phyloP scores from a whole-genome alignment of 2,113 vertebrate species.

The Eudyptes chrysolophus region DNA sequence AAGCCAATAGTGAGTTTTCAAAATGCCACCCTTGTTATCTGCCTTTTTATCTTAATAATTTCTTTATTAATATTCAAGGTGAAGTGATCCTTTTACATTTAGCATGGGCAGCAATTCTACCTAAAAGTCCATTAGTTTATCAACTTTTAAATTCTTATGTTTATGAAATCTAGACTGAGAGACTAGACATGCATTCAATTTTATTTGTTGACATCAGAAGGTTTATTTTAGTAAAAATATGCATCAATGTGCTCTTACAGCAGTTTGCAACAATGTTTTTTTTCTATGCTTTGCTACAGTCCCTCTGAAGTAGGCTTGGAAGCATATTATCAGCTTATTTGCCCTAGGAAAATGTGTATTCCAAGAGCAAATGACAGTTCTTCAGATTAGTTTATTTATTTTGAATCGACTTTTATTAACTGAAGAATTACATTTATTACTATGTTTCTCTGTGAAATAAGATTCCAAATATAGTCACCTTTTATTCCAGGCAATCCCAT shows the following conservation, averaged over 20 bases:
- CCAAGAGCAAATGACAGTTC: not conserved
- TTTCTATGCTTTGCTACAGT: not conserved
- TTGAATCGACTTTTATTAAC: not conserved
- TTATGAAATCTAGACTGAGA: not conserved
- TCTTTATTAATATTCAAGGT: not conserved
- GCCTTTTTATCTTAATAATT: not conserved
- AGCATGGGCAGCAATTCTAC: not conserved
- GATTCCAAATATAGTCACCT: not conserved
- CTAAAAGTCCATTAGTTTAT: not conserved
- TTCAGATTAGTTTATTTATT: not conserved
- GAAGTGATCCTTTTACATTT: not conserved
- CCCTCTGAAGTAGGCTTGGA: not conserved
- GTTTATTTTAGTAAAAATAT: not conserved
- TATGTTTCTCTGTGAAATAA: not conserved
- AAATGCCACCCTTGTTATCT: not conserved
- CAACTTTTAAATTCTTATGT: not conserved
- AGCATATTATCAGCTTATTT: not conserved
- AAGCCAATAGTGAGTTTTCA: not conserved
- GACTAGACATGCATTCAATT: not conserved
- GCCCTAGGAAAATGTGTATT: not conserved
- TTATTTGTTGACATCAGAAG: not conserved
- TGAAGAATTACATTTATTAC: not conserved
- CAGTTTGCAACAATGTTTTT: not conserved
- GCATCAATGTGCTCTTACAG: accelerated
- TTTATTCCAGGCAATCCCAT: not conserved